Conservation (phyloP, 2,888 invertebrate species). For the Cephus sareptanus region DNA sequence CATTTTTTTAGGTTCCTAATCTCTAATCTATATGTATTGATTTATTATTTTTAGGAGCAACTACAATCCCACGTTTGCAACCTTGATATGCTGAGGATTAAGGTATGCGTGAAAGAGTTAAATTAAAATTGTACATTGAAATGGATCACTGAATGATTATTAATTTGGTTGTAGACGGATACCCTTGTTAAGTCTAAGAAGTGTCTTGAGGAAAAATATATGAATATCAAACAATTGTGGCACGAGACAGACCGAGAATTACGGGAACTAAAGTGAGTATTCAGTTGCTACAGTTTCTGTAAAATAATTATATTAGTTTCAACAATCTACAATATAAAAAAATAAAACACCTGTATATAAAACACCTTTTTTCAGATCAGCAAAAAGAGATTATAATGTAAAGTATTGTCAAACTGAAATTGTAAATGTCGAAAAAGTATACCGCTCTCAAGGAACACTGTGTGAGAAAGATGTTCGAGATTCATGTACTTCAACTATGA, state of each 20-base stretch:
- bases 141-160: background rate
- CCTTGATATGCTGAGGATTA: constrained; percentile 34
- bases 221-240: constrained; percentile 34
- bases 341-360: background rate
- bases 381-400: constrained; percentile 11
- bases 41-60: constrained; percentile 32
- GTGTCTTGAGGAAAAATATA: constrained; percentile 38
- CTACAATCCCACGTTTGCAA: constrained; percentile 34
- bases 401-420: constrained; percentile 17
- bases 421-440: constrained; percentile 4
- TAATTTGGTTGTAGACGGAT: constrained; percentile 37
- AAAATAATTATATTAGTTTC: constrained; percentile 7
- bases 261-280: constrained; percentile 39
- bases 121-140: constrained; percentile 9
- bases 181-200: constrained; percentile 36
- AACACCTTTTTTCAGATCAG: background rate
- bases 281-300: background rate
- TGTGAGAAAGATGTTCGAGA: constrained; percentile 8
- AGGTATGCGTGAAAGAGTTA: constrained; percentile 34
- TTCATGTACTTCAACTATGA: background rate
- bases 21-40: constrained; percentile 1
- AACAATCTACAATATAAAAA: background rate
- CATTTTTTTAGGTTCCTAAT: background rate
- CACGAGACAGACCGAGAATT: constrained; percentile 38
- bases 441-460: background rate